Conservation (phyloP, 2,113 vertebrate species). For the Sclerurus mexicanus region DNA sequence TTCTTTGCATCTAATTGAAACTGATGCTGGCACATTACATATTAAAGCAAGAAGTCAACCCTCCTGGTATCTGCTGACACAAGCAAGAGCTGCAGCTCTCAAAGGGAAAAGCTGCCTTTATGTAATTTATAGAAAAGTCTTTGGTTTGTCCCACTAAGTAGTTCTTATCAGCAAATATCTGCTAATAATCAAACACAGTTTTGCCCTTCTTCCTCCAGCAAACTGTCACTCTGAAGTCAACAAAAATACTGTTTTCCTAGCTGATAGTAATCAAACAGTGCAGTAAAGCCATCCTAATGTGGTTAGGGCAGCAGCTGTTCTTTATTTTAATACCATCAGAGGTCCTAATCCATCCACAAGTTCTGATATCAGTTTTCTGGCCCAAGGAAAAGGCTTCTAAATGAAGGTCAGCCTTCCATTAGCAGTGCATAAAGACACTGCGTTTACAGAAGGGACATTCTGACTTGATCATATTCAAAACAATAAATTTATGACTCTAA, state of each 20-base stretch:
- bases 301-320: constrained; percentile 54
- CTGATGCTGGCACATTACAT: neutral
- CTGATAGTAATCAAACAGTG: constrained; percentile 40
- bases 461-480: neutral
- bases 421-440: neutral
- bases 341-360: constrained; percentile 36
- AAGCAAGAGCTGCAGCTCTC: neutral
- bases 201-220: neutral
- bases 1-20: neutral
- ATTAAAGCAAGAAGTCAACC: neutral
- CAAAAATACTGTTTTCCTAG: neutral
- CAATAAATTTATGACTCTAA: neutral
- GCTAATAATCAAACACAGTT: neutral
- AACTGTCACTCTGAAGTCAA: constrained; percentile 1
- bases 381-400: constrained; percentile 34
- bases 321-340: constrained; percentile 48
- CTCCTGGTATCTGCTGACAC: neutral
- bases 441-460: neutral
- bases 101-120: neutral
- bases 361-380: constrained; percentile 48
- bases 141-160: neutral
- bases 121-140: neutral
- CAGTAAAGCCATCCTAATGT: constrained; percentile 53
- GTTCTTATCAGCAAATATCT: neutral
- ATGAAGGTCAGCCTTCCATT: constrained; percentile 40